phyloP scores from a whole-genome alignment of 2,113 vertebrate genomes.

The Leptobrachium ailaonicum region DNA sequence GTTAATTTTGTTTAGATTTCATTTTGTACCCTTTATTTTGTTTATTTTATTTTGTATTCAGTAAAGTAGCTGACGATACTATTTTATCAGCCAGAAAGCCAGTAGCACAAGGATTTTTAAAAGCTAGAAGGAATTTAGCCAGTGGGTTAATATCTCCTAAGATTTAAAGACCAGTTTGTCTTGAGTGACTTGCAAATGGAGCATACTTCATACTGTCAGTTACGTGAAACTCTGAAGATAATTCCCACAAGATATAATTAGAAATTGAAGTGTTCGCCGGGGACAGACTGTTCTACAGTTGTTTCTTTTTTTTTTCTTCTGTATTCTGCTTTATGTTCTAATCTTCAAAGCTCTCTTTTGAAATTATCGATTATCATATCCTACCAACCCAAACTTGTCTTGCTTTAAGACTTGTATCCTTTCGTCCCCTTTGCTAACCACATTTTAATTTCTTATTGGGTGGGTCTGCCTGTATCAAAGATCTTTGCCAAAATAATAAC shows the following conservation, averaged over 20 bases:
- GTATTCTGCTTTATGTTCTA: too few species aligned
- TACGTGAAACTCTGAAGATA: background rate
- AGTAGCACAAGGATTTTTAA: background rate
- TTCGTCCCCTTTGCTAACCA: too few species aligned
- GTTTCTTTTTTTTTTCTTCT: too few species aligned
- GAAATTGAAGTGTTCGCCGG: background rate
- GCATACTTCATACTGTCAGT: constrained; percentile 19
- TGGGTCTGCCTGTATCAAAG: too few species aligned
- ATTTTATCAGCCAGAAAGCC: constrained; percentile 9
- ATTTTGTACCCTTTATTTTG: background rate
- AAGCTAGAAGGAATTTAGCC: background rate
- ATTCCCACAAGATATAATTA: constrained; percentile 6
- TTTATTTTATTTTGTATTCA: background rate
- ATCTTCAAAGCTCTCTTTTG: too few species aligned
- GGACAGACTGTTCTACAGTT: too few species aligned
- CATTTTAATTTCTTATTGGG: too few species aligned
- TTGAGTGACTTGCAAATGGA: constrained; percentile 21
- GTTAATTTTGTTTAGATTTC: too few species aligned
- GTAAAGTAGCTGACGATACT: constrained; percentile 6
- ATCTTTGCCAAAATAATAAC: too few species aligned
- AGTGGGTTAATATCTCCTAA: background rate
- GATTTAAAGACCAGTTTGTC: background rate
- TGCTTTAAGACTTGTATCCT: too few species aligned
- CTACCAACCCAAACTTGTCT: too few species aligned
- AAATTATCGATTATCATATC: too few species aligned